phyloP scores from a whole-genome alignment of 2,888 invertebrate genomes.

The Octonoba sinensis region DNA sequence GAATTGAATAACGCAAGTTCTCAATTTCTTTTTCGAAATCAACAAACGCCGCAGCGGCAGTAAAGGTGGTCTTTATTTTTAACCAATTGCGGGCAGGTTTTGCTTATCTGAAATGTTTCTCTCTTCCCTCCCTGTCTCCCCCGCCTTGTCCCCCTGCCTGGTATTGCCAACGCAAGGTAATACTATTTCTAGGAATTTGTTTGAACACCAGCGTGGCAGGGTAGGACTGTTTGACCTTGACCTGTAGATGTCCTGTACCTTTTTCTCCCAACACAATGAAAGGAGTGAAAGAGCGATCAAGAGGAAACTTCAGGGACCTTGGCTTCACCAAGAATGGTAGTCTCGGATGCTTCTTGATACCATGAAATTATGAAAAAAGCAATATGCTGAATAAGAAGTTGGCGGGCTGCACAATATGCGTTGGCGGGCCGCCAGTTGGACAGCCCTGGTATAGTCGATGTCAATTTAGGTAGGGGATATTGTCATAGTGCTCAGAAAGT shows the following conservation, averaged over 20 bases:
- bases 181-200: not conserved
- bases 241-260: not conserved
- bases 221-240: slow-evolving; percentile 2
- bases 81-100: not conserved
- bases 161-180: not conserved
- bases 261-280: slow-evolving; percentile 1
- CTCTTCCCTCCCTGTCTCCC: slow-evolving; percentile 3
- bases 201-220: slow-evolving; percentile 1
- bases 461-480: too few species aligned
- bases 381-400: not conserved
- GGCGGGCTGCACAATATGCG: slow-evolving; percentile 15
- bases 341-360: not conserved
- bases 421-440: slow-evolving; percentile 12
- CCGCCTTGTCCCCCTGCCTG: not conserved
- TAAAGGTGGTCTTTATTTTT: not conserved
- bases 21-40: slow-evolving; percentile 5
- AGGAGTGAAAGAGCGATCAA: slow-evolving; percentile 6
- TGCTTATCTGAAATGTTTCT: not conserved
- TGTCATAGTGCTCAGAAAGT: not conserved
- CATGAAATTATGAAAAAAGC: not conserved
- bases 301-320: not conserved
- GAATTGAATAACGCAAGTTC: not conserved
- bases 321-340: too few species aligned
- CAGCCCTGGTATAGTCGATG: slow-evolving; percentile 11
- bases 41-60: not conserved